Conservation (phyloP, 2,888 invertebrate species). For the Drosophila mimetica region DNA sequence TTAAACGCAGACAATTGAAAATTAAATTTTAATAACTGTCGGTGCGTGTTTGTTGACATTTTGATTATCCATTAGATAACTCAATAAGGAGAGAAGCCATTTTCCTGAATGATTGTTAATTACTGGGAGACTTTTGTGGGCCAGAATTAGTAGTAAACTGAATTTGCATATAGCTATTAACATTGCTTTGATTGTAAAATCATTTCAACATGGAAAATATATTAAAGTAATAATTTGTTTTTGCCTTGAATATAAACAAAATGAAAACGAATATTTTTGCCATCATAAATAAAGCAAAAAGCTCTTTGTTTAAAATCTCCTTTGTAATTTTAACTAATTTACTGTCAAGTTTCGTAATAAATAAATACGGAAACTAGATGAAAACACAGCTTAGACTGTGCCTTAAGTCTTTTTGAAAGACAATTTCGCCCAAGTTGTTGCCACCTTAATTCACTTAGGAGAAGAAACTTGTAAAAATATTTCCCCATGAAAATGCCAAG, state of each 20-base stretch:
- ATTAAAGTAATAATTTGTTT: no score
- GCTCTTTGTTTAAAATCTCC: background rate
- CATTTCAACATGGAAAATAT: background rate
- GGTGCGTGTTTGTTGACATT: slow-evolving; percentile 45
- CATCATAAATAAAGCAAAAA: background rate
- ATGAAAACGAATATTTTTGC: background rate
- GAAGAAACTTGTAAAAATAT: slow-evolving; percentile 64
- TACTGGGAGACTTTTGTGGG: background rate
- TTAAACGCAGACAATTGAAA: slow-evolving; percentile 46
- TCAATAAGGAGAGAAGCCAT: slow-evolving; percentile 13
- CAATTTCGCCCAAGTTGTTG: slow-evolving; percentile 60
- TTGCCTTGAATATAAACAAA: background rate
- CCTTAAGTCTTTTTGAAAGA: slow-evolving; percentile 52
- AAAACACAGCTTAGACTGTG: slow-evolving; percentile 30
- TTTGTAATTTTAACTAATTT: slow-evolving; percentile 26
- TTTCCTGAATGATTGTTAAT: slow-evolving; percentile 9
- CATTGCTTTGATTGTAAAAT: background rate
- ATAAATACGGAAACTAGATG: slow-evolving; percentile 14
- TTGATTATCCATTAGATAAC: slow-evolving; percentile 23
- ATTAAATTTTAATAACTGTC: slow-evolving; percentile 41
- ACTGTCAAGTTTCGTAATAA: slow-evolving; percentile 25
- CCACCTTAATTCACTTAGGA: slow-evolving; percentile 56
- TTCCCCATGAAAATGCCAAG: slow-evolving; percentile 45
- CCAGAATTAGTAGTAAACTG: background rate
- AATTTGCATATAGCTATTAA: background rate